Percentiles rank a stretch among this genome's conserved stretches.
These are phyloP conservation scores for Morpho helenor DNA, from an alignment of 2,888 invertebrate genomes.

Conservation along the genomic window DNA sequence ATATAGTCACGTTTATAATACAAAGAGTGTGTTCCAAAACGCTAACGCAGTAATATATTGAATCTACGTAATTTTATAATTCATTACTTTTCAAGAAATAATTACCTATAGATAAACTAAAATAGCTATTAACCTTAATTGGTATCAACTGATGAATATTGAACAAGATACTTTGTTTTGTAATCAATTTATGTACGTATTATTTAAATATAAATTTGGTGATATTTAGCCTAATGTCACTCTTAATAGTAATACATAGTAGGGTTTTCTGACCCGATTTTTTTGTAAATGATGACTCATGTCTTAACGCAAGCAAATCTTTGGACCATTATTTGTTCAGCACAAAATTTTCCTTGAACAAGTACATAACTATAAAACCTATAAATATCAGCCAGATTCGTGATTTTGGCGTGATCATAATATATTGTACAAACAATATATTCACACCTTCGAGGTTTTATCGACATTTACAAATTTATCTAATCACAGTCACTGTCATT, in stretches of 20 bases:
- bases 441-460: slow-evolving; percentile 24
- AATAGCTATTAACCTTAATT: slow-evolving; percentile 32
- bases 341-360: neutral
- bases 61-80: neutral
- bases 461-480: slow-evolving; percentile 29
- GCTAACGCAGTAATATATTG: neutral
- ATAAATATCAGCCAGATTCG: neutral
- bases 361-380: neutral
- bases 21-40: neutral
- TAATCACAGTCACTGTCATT: slow-evolving; percentile 30
- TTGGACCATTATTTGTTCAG: too few species aligned
- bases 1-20: slow-evolving; percentile 25
- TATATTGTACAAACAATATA: slow-evolving; percentile 11
- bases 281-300: too few species aligned
- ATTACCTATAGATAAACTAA: slow-evolving; percentile 30
- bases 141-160: slow-evolving; percentile 26
- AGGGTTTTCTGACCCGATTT: too few species aligned
- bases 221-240: too few species aligned
- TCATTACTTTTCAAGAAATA: neutral
- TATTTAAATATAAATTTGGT: too few species aligned
- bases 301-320: too few species aligned
- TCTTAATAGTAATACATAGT: too few species aligned
- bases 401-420: slow-evolving; percentile 7
- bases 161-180: neutral
- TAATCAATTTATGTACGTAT: neutral